Base-by-base conservation (phyloP, 2,113 vertebrate species). In the Calidris pugnax region DNA sequence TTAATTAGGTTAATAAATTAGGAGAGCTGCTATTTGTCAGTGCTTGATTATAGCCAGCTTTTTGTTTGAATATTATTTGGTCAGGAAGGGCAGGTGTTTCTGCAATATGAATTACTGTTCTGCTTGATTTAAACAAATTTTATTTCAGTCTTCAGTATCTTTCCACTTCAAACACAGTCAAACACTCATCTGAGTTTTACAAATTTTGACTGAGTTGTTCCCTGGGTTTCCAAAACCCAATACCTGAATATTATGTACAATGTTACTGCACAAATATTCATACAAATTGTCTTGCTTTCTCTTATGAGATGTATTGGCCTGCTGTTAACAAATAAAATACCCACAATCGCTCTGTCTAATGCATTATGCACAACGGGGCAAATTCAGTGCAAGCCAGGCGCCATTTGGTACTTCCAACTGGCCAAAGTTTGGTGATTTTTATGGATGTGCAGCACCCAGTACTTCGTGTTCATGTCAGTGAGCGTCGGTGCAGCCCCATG, bases 1-100 rank as follows among this genome's bases (percentile, higher is more conserved):
- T 95, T 85, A 97, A 96, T 97, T 97, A 93, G 87, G 81, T 97
- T 95, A 97, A 96, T 97, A 97, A 96, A 97, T 96, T 91, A 85
- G 72, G 79, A 60, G 56, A 50, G 47, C 39, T 3, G 5, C 63
- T 79, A 15, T 93, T 97, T 84, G 64, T 64, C 85, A 94, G 60
- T 50, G 28, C 51, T 79, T 95, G 66, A 62, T 93, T 85, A 37
- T 57, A 77, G 50, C 48, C 66, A 72, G 41, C 68, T 94, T 95
- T 96, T 78, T 95, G 56, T 89, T 86, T 76, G 57, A 43, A 12
- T 79, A 11, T 68, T 67, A 12, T 68, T 93, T 88, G 43, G 50
- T 57, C 35, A 59, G 47, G 50, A 89, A 83, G n/a, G n/a, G 37
- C 33, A 57, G 24, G 32, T 50, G 23, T 78, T 88, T 89, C 72